These are phyloP conservation scores for Hypselothyrea guttata DNA, from an alignment of 2,888 invertebrate species.

Conservation along the genomic window DNA sequence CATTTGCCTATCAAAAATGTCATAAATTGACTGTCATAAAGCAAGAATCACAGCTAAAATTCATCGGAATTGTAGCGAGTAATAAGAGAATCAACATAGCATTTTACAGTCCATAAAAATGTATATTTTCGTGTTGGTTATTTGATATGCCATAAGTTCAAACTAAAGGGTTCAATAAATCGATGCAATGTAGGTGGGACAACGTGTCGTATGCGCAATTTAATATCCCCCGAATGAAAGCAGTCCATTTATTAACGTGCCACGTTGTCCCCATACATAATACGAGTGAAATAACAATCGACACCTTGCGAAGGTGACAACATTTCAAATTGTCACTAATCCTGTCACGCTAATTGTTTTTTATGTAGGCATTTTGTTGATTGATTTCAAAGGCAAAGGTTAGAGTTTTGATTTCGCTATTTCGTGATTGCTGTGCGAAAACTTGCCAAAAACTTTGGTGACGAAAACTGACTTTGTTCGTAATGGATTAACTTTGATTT, in stretches of 20 bases:
- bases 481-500: constrained; percentile 72
- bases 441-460: constrained; percentile 48
- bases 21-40: constrained; percentile 61
- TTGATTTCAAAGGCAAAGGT: constrained; percentile 42
- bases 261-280: constrained; percentile 3
- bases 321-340: constrained; percentile 63
- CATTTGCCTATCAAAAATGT: constrained; percentile 68
- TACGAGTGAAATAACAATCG: constrained; percentile 57
- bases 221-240: constrained; percentile 48
- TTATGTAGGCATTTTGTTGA: constrained; percentile 57
- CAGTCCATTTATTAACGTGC: constrained; percentile 1
- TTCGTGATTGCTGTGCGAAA: constrained; percentile 39
- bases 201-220: constrained; percentile 59
- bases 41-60: constrained; percentile 31
- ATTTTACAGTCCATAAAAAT: constrained; percentile 61
- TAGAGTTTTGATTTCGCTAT: background rate
- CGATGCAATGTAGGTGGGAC: constrained; percentile 48
- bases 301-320: constrained; percentile 57
- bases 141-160: background rate
- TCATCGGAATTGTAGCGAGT: constrained; percentile 14
- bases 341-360: constrained; percentile 68
- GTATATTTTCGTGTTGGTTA: background rate
- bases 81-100: constrained; percentile 28
- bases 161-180: constrained; percentile 39
- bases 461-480: constrained; percentile 55